Conservation (phyloP, 35 echinoderm and acorn worm genomes). For the Hemicentrotus pulcherrimus region DNA sequence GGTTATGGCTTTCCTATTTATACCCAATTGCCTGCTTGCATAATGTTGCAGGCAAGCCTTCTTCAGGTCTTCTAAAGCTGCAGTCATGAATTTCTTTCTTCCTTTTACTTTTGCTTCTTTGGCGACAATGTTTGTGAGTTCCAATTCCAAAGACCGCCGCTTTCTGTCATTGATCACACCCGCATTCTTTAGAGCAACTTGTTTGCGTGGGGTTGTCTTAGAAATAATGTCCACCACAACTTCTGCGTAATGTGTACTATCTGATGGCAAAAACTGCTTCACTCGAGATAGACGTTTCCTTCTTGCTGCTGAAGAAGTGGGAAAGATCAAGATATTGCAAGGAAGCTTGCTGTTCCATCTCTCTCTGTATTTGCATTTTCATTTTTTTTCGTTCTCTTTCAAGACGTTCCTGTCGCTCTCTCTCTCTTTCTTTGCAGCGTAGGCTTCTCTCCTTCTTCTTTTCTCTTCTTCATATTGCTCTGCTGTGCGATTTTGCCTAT, state of each 20-base stretch:
- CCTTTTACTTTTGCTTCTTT: slow-evolving; percentile 18
- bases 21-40: slow-evolving; percentile 7
- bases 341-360: too few species aligned
- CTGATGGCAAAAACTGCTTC: slow-evolving; percentile 27
- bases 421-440: too few species aligned
- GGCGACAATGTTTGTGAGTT: slow-evolving; percentile 25
- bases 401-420: too few species aligned
- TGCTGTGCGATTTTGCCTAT: too few species aligned
- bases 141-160: neutral
- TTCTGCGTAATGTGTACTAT: slow-evolving; percentile 25
- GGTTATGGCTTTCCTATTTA: slow-evolving; percentile 25
- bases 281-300: slow-evolving; percentile 30
- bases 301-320: neutral
- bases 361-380: too few species aligned
- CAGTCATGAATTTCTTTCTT: slow-evolving; percentile 20
- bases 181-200: slow-evolving; percentile 18
- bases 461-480: too few species aligned
- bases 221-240: slow-evolving; percentile 10
- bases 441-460: too few species aligned
- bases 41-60: slow-evolving; percentile 9
- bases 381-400: too few species aligned
- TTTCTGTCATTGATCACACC: slow-evolving; percentile 22
- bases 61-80: slow-evolving; percentile 26
- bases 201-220: slow-evolving; percentile 24
- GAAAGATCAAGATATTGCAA: too few species aligned